Base-by-base conservation (phyloP, 2,888 invertebrate genomes). In the Agelastica alni region DNA sequence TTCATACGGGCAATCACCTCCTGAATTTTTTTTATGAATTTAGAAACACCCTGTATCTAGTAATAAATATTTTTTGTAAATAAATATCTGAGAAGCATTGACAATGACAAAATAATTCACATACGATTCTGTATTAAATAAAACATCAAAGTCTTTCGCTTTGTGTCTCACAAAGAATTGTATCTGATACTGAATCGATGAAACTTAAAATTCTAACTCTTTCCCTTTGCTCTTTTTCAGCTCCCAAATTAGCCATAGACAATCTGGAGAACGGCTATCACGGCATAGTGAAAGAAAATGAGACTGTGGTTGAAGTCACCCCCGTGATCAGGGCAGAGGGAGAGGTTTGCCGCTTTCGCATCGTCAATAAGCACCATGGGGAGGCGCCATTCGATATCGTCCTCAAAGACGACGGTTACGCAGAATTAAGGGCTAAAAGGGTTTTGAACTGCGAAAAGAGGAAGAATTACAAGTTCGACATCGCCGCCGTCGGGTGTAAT, bases 401-500 rank as follows among this genome's bases (percentile, higher is more conserved):
- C 59, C 70, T 75, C 45, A 74, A 74, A 51, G 74, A 73, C 30
- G 75, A 88, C 71, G 90, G 89, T 64, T 88, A 89, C 78, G 91
- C 93, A 59, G 92, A 93, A 65, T 80, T 95, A 65, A 83, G 88
- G 70, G 92, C 94, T 61, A 85, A 88, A 61, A 85, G 87, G 67
- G 87, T 87, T 51, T 85, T 97, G 65, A 94, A 96, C 79, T 96
- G 94, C 79, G 95, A 96, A 78, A 94, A 94, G 76, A 82, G 93
- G 48, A 89, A 92, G 71, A 93, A 92, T 78, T 96, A 96, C 83
- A 94, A 93, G 80, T 96, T 97, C 78, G 93, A 94, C 78, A 93
- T 96, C 75, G 90, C 93, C 49, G 96, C 96, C 30, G 88, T 94
- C 58, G 92, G 93, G 62, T 96, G 96, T 77, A 88, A 89, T 72